Base-by-base conservation (phyloP, 2,113 vertebrate species). In the Lepus timidus region DNA sequence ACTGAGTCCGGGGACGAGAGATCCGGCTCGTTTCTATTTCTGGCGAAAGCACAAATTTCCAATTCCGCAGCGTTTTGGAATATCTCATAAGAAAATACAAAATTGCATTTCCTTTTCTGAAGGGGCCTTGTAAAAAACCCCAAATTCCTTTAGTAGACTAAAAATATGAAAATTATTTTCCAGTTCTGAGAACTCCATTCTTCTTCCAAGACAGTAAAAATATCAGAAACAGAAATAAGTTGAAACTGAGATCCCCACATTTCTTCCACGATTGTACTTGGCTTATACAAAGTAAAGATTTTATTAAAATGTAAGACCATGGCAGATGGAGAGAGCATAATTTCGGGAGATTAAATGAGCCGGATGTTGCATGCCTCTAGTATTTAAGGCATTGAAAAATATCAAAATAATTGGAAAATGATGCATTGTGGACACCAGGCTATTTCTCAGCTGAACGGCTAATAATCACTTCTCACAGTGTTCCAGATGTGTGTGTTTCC, bases 281-380 rank as follows among this genome's bases (percentile, higher is more conserved):
- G 62, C 52, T 93, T 70, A 62, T 97, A 62, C 85, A 96, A 88
- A 94, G 81, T 64, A 79, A 22, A 79, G 90, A 82, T 97, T 96
- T 98, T 96, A 97, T 97, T 97, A 97, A 97, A 97, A 82, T 93
- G 71, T 61, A 88, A 75, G 87, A 84, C 91, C 25, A 14, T 17
- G 0, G 91, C 97, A 96, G 94, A 97, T 75, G 94, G 94, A 76
- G 17, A 76, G 92, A 93, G 55, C 85, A 71, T 97, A 95, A 97
- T 96, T 79, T 29, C 90, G 94, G 62, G 96, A 96, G 96, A 97
- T 97, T 92, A 97, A 85, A 96, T 96, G 96, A 95, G 94, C 95
- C 97, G 93, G 75, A 3, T 95, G 95, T 92, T 49, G 97, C 88
- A 44, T 95, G 97, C 92, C 95, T 95, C 44, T 94, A 92, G 96